Percentiles rank a stretch among this genome's conserved stretches.
These are phyloP conservation scores for Homarus gammarus DNA, from an alignment of 2,888 invertebrate genomes.

Conservation along the genomic window DNA sequence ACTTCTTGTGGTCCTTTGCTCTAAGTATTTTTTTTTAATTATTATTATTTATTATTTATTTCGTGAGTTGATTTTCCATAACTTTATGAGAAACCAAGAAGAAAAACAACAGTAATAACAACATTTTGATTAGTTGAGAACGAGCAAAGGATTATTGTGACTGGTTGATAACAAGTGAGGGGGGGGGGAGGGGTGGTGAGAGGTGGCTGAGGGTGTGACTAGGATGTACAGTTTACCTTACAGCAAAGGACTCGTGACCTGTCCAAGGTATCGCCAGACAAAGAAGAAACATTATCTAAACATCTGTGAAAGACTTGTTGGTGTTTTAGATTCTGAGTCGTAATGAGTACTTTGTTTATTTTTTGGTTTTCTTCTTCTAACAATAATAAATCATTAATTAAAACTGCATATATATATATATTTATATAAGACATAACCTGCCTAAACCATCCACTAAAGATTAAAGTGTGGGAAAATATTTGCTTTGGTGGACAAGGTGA, in stretches of 20 bases:
- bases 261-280: background rate
- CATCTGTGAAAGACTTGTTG: slow-evolving; percentile 55
- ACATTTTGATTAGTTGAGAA: slow-evolving; percentile 47
- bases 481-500: background rate
- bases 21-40: background rate
- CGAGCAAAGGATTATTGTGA: background rate
- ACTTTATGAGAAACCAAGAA: slow-evolving; percentile 3
- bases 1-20: slow-evolving; percentile 12
- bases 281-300: background rate
- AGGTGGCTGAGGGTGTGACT: background rate
- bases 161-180: background rate
- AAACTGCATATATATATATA: background rate
- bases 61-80: too few species aligned
- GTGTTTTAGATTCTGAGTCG: slow-evolving; percentile 34
- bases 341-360: slow-evolving; percentile 10
- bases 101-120: too few species aligned
- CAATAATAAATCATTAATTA: background rate
- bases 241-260: slow-evolving; percentile 10
- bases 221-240: background rate
- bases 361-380: background rate
- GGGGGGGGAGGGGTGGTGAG: background rate
- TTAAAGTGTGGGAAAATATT: background rate
- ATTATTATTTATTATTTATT: background rate
- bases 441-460: background rate
- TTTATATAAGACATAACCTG: background rate